A percentile compares a stretch with the other conserved stretches of the same genome.
Evolutionary conservation across 2,797 vertebrate species (phyloP).

Genomic region (Myripristis murdjan): DNA sequence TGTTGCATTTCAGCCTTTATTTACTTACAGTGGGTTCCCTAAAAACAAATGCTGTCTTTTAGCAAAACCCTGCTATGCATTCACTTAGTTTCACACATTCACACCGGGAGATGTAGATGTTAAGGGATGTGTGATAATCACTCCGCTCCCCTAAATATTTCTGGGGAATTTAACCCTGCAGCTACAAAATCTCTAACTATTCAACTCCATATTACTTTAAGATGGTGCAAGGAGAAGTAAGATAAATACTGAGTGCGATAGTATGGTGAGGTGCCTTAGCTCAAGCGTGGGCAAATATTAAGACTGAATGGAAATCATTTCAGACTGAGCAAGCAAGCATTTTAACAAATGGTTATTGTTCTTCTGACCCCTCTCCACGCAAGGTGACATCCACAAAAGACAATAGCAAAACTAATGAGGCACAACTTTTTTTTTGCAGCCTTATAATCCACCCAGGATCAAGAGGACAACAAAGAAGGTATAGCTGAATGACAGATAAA

Average conservation of each 20-base stretch:
- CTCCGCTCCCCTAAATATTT: no score
- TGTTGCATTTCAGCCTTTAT: conserved; percentile 3
- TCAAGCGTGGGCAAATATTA: background rate
- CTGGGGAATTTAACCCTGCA: no score
- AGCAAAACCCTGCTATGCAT: background rate
- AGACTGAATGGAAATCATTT: background rate
- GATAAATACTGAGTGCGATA: no score
- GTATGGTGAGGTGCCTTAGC: no score
- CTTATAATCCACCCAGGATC: background rate
- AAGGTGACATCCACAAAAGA: no score
- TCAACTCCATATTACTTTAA: no score
- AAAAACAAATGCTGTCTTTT: background rate
- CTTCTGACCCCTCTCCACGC: background rate
- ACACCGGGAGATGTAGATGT: background rate
- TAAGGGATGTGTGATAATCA: background rate
- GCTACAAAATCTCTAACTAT: no score
- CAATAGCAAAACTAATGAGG: no score
- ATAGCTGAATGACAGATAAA: background rate
- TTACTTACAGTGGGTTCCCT: background rate
- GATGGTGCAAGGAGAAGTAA: no score
- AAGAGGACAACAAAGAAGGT: background rate
- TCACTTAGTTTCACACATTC: background rate
- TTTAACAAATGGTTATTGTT: background rate
- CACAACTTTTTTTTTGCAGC: no score
- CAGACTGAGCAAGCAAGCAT: background rate